These are phyloP conservation scores for Macropus fuliginosus DNA, from an alignment of 2,797 vertebrate genomes.

Conservation along the genomic window DNA sequence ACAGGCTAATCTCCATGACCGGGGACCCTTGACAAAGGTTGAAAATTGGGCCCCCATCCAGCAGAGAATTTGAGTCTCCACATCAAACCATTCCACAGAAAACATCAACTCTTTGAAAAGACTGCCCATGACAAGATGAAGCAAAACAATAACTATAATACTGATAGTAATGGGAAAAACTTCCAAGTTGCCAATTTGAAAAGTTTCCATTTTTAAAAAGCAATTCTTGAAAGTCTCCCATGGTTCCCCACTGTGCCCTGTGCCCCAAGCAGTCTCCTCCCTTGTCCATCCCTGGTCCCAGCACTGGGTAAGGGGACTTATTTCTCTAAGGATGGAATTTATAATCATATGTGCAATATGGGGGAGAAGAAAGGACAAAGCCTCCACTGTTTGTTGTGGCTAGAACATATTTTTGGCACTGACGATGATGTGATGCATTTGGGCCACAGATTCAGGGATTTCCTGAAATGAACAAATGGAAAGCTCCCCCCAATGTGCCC, in stretches of 20 bases:
- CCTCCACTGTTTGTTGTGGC: neutral
- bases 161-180: neutral
- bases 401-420: constrained; percentile 4
- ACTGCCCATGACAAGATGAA: neutral
- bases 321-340: constrained; percentile 18
- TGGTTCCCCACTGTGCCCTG: neutral
- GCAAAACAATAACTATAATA: neutral
- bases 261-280: neutral
- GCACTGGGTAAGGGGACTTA: constrained; percentile 12
- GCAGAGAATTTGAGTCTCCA: neutral
- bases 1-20: neutral
- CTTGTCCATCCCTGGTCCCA: neutral
- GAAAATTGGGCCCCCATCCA: neutral
- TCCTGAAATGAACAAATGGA: constrained; percentile 69
- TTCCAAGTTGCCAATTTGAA: neutral
- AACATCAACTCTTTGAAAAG: neutral
- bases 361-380: constrained; percentile 7
- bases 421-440: neutral
- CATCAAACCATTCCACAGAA: neutral
- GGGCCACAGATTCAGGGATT: constrained; percentile 11
- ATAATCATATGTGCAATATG: constrained; percentile 10
- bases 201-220: neutral
- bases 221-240: neutral
- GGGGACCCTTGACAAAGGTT: neutral
- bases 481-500: constrained; percentile 57